Evolutionary conservation across 2,888 invertebrate species (phyloP), one percentile per base, ranked within the genome.

Genomic region (Blera fallax): DNA sequence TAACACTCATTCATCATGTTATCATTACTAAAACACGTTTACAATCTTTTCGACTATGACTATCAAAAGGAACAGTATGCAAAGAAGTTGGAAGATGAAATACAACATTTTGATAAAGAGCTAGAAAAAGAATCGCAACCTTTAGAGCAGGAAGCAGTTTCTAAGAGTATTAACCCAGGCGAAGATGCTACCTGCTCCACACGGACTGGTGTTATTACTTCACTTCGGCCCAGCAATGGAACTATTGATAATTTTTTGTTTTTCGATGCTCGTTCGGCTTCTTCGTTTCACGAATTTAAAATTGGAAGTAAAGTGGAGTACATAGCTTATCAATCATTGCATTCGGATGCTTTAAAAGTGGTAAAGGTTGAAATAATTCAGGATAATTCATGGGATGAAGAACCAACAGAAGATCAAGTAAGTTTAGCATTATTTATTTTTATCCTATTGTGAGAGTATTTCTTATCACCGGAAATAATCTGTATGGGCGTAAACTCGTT

Each of bases 201-300:
- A 16, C 5, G 58, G 40, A 0, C 6, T 90, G 96, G 96, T 5
- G 90, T 92, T 37, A 92, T 96, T 37, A 95, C 95, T n/a, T 90
- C 91, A n/a, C 88, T 94, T n/a, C 90, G 90, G 5, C 89, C 91
- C 0, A 90, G 93, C 64, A 91, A 92, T 89, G 93, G 94, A 27
- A 90, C 94, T 0, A 94, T 96, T 76, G 95, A 96, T 90, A 93
- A 94, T 65, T 90, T 90, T 37, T 92, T 94, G 74, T 92, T 92
- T 84, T 96, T 94, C 89, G 93, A 94, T 45, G 90, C 90, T 0
- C 90, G 90, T 87, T 89, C 88, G 78, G 92, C 87, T 0, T 10
- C 21, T 0, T 18, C 85, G 0, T 89, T 88, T 3, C 60, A 90
- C 0, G 90, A 92, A 27, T 88, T 94, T 0, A 90, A 92, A 87